phyloP scores from a whole-genome alignment of 2,888 invertebrate species.

The Deilephila elpenor region DNA sequence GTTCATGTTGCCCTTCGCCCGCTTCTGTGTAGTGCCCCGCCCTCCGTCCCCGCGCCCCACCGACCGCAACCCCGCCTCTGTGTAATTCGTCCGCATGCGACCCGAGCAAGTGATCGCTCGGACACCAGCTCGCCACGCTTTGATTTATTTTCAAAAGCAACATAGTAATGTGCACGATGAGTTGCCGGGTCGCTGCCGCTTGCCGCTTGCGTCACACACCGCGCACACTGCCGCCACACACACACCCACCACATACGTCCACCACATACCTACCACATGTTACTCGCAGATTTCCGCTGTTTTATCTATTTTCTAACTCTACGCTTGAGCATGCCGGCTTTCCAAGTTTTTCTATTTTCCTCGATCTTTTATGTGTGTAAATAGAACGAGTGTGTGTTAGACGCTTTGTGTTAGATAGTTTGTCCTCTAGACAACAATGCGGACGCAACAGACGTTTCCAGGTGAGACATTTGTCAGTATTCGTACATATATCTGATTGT shows the following conservation, averaged over 20 bases:
- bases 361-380: constrained; percentile 45
- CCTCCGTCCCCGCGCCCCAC: background rate
- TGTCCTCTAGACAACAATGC: constrained; percentile 62
- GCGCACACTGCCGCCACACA: constrained; percentile 5
- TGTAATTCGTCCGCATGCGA: constrained; percentile 4
- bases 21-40: constrained; percentile 51
- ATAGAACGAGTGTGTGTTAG: constrained; percentile 50
- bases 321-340: constrained; percentile 43
- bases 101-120: constrained; percentile 24
- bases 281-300: background rate
- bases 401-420: constrained; percentile 64
- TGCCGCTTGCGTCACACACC: constrained; percentile 10
- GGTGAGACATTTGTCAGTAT: constrained; percentile 59
- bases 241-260: constrained; percentile 20
- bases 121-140: too few relatives aligned
- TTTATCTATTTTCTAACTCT: constrained; percentile 33
- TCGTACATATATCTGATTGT: constrained; percentile 11
- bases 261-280: constrained; percentile 22
- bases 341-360: constrained; percentile 39
- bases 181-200: background rate
- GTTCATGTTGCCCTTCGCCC: constrained; percentile 64
- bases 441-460: constrained; percentile 56
- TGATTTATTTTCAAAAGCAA: too few relatives aligned
- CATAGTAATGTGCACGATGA: background rate
- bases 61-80: background rate